Evolutionary conservation across 2,888 invertebrate genomes (phyloP), one percentile per base, ranked within the genome.

Genomic region (Synergus laeviventris): DNA sequence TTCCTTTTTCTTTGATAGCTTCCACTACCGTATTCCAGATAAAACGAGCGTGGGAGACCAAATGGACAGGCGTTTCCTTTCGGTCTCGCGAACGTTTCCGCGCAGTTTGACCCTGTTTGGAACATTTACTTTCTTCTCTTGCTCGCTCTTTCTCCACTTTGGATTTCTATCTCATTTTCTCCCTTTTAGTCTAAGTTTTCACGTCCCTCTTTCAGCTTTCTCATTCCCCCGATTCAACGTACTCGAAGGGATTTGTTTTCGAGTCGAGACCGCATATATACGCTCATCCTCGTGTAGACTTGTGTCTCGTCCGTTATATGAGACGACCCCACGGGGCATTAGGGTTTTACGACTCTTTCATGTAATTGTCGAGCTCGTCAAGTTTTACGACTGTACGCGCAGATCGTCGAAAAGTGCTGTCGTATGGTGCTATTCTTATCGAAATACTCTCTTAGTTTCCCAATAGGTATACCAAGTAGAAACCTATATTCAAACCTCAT

Each of bases 311-410:
- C 84, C 84, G 83, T 85, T 82, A 81, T 76, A 79, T 77, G 81
- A 70, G 79, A 82, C 81, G 83, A 79, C 82, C 84, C 84, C 83
- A 85, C 84, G 84, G 84, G 83, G 84, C 84, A 87, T 89, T 88
- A 87, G 85, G 85, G 86, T 86, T 90, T 89, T 90, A 90, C 88
- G 89, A 87, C 87, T 87, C 86, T 87, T 89, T 89, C 90, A 84
- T 87, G 89, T 90, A 90, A 90, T 90, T 89, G 90, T 89, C 87
- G 87, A 85, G 87, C 86, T 89, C 89, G 89, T 89, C 88, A 87
- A 89, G 86, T 89, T 90, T 90, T 90, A 89, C 88, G 89, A 89
- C 78, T 83, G 79, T 81, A 81, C 81, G 81, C 83, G 84, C 85
- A 84, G 85, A 86, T 86, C 85, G 85, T 83, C 86, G 85, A 80